Base-by-base conservation (phyloP, 2,888 invertebrate species). In the Drosophila falleni region DNA sequence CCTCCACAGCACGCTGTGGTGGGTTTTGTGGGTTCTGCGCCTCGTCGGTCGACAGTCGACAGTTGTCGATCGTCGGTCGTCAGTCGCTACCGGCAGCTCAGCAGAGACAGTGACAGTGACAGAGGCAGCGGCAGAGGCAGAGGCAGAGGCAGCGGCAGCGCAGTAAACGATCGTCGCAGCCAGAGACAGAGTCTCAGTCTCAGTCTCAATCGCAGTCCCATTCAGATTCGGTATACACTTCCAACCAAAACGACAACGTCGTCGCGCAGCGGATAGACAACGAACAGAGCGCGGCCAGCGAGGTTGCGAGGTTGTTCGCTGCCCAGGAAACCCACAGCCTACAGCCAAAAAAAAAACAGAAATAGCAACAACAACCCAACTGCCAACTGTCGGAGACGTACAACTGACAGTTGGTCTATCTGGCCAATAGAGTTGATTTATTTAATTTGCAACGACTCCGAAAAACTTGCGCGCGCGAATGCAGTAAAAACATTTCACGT, bases 171-270 rank as follows among this genome's bases (percentile, higher is more conserved):
- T 67, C 59, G 73, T 58, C 80, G 74, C 65, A 44, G 13, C n/a
- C 23, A 33, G 58, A 31, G 70, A 62, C 75, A 44, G 33, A 51
- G 70, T 65, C 75, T 62, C 56, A 15, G 70, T 65, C 75, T 62
- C 56, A 15, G 61, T 70, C 41, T 29, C 54, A 59, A 65, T 68
- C 46, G 33, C 41, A 41, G 66, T 68, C 62, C 35, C 62, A 60
- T 73, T 66, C 64, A 65, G 73, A 65, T 64, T 76, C 55, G 66
- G 79, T 71, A 71, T 59, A 54, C 58, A 63, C 67, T 63, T 69
- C 54, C 71, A 83, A 74, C 71, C 84, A 90, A 81, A 87, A 80
- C 78, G 71, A 59, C 74, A 73, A 71, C 75, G 74, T 74, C 69
- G 74, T 71, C 55, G 82, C 72, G 49, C 56, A 70, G 54, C 60